Percentiles rank a stretch among this genome's conserved stretches.
phyloP scores from a whole-genome alignment of 1,140 invertebrate species.

The Daktulosphaira vitifoliae region DNA sequence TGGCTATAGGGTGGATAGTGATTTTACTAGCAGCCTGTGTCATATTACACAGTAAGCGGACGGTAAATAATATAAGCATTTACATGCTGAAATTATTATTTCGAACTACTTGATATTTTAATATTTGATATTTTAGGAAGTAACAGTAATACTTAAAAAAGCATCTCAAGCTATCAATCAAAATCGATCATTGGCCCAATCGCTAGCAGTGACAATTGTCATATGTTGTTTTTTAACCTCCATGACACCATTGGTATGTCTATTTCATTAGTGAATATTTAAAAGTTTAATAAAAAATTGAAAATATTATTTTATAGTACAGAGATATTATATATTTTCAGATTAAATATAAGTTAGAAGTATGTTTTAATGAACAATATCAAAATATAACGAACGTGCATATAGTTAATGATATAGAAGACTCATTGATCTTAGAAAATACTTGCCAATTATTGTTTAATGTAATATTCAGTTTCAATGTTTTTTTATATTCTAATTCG shows the following conservation, averaged over 20 bases:
- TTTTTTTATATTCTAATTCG: too few relatives aligned
- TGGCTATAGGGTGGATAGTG: slow-evolving; percentile 25
- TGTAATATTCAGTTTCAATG: too few relatives aligned
- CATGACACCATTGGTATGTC: slow-evolving; percentile 19
- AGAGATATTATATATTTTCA: too few relatives aligned
- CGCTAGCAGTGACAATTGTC: slow-evolving; percentile 11
- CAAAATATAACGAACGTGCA: not conserved
- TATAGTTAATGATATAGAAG: not conserved
- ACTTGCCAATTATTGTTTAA: slow-evolving; percentile 13
- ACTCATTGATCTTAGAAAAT: not conserved
- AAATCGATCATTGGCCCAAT: slow-evolving; percentile 12
- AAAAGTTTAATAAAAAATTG: too few relatives aligned
- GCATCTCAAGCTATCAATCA: slow-evolving; percentile 24
- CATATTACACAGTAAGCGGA: slow-evolving; percentile 1
- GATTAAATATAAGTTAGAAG: slow-evolving; percentile 18
- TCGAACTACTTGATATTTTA: too few relatives aligned
- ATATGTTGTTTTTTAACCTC: slow-evolving; percentile 24
- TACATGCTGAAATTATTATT: too few relatives aligned
- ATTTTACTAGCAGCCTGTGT: slow-evolving; percentile 2
- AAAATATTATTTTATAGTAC: too few relatives aligned
- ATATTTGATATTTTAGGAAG: too few relatives aligned
- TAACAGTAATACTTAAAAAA: slow-evolving; percentile 11
- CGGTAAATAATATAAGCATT: slow-evolving; percentile 2
- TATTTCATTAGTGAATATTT: not conserved
- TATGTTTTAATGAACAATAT: slow-evolving; percentile 18